These are phyloP conservation scores for Eugnorisma glareosa DNA, from an alignment of 2,888 invertebrate species.

Conservation along the genomic window DNA sequence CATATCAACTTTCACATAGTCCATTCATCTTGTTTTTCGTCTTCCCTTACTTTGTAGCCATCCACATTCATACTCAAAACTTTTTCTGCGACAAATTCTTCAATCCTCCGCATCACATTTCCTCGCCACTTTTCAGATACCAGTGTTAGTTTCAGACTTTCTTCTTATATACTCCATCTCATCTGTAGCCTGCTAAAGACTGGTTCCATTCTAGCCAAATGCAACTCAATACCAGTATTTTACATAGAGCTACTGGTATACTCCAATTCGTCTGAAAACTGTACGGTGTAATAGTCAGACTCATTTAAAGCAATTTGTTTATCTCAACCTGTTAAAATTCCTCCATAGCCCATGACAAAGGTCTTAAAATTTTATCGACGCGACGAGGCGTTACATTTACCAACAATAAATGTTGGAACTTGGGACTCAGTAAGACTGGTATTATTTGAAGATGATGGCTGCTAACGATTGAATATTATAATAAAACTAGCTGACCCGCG, in stretches of 20 bases:
- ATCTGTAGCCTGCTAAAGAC: no score
- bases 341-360: constrained; percentile 66
- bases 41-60: background rate
- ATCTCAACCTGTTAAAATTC: constrained; percentile 70
- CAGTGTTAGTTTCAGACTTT: no score
- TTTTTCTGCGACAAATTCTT: background rate
- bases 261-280: no score
- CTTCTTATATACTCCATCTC: no score
- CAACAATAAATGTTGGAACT: constrained; percentile 44
- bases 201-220: background rate
- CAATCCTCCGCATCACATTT: no score
- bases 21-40: background rate
- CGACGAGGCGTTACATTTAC: constrained; percentile 56
- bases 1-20: background rate
- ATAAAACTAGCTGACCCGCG: no score
- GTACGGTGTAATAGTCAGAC: constrained; percentile 52
- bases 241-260: no score
- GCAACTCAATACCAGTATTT: no score
- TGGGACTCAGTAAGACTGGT: constrained; percentile 19
- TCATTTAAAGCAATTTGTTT: constrained; percentile 67
- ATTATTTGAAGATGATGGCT: constrained; percentile 37
- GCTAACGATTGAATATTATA: constrained; percentile 2
- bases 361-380: constrained; percentile 71
- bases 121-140: no score
- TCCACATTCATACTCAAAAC: background rate